phyloP scores from a whole-genome alignment of 1,140 invertebrate species.

The Atta colombica region DNA sequence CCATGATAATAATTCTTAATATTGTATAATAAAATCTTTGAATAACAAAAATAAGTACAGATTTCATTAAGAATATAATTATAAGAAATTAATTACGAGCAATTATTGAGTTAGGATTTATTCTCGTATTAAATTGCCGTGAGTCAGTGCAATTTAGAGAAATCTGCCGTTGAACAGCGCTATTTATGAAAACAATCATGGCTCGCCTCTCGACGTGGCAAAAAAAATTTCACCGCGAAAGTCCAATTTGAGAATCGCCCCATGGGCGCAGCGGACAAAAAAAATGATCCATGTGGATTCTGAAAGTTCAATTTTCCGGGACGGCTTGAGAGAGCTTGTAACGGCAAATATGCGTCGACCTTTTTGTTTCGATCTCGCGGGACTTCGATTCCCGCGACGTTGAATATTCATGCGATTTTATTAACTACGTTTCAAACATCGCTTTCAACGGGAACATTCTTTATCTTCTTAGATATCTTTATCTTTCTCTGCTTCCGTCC shows the following conservation, averaged over 20 bases:
- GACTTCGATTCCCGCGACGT: slow-evolving; percentile 68
- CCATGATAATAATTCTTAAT: neutral
- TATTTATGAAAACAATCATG: slow-evolving; percentile 59
- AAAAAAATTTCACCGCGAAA: slow-evolving; percentile 65
- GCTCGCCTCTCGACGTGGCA: neutral
- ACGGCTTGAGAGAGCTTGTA: slow-evolving; percentile 46
- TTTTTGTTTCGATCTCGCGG: slow-evolving; percentile 74
- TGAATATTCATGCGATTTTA: slow-evolving; percentile 78
- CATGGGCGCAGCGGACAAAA: slow-evolving; percentile 4
- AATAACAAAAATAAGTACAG: neutral
- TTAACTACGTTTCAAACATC: slow-evolving; percentile 76
- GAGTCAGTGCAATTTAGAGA: neutral
- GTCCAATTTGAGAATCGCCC: slow-evolving; percentile 68
- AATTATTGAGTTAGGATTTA: neutral
- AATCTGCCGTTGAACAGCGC: slow-evolving; percentile 4
- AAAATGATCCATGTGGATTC: slow-evolving; percentile 67
- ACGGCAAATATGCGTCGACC: slow-evolving; percentile 69
- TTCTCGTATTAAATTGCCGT: neutral
- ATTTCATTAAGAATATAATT: slow-evolving; percentile 1
- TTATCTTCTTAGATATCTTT: slow-evolving; percentile 71
- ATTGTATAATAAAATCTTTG: neutral
- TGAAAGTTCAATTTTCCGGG: slow-evolving; percentile 73
- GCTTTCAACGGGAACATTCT: slow-evolving; percentile 62
- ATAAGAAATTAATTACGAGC: neutral
- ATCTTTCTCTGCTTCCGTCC: slow-evolving; percentile 25